Base-by-base conservation (phyloP, 2,888 invertebrate genomes). In the Scrobipalpa atriplicella region DNA sequence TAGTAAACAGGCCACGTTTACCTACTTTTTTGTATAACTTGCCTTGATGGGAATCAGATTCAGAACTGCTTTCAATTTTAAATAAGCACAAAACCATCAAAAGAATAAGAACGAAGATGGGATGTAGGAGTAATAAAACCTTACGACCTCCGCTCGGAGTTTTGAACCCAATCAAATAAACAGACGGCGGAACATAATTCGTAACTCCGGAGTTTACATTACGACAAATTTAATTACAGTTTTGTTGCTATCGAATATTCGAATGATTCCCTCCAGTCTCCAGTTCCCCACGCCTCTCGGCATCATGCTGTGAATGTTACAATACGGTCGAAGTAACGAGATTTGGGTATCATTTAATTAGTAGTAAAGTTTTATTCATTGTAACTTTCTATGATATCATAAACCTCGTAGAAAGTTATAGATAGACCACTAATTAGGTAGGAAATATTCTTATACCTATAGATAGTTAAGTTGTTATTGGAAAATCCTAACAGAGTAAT, bases 201-300 rank as follows among this genome's bases (percentile, higher is more conserved):
- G 51, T 63, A 64, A 43, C 21, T 36, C 56, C 38, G 47, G 60
- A 56, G 56, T 64, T 54, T 56, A 56, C 62, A 66, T 67, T 60
- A 65, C 64, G 52, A 65, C 69, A 70, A 79, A 79, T 68, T 75
- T 73, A 77, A 81, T 81, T 75, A 76, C 66, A 62, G 66, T 70
- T 73, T 54, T 69, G 65, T 63, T 71, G 71, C 70, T 67, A 75
- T 76, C 69, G 67, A 76, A 78, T 73, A 72, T 72, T 68, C 69
- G 67, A 76, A 78, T 73, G 72, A 72, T 68, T 71, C 70, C 41
- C 64, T 58, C 54, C 36, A 58, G 29, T 5, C 29, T 29, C 29
- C 29, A 29, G 64, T 62, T 47, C 62, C 62, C 39, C 67, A 29
- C 56, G 65, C 58, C 52, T 64, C 62, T 63, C 66, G 71, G 66